Base-by-base conservation (phyloP, 92 coral and sea anemone genomes). In the Zoanthus sansibaricus region DNA sequence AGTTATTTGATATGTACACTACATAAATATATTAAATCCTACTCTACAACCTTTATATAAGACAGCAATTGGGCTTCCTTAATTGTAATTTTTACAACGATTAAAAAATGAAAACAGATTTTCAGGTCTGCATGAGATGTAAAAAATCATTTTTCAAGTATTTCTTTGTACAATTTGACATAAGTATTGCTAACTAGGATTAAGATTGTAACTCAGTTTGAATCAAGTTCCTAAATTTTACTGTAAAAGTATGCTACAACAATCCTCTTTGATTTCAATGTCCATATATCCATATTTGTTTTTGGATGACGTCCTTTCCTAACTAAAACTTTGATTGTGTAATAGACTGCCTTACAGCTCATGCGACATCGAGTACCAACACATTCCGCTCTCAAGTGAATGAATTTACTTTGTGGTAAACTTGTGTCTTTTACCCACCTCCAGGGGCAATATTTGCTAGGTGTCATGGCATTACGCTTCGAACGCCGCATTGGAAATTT, bases 391-490 rank as follows among this genome's bases (percentile, higher is more conserved):
- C 25, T 37, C 20, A 67, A 25, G 0, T 16, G 72, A 30, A 37
- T 71, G 51, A n/a, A 71, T 71, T 18, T 31, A 71, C 18, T 71
- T 71, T 47, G 46, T n/a, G 76, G 52, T 9, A 12, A 71, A 32
- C 52, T 71, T 37, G 76, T 71, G n/a, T 71, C 76, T 71, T 7
- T 71, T 51, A 71, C 76, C 76, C 76, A 71, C 48, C 76, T 71
- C 76, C 76, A 71, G 13, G 76, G 76, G 76, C 76, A 71, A 44
- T 32, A 33, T 32, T 46, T 71, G 76, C 76, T 71, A 15, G 37
- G 15, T 37, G 76, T 33, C 16, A 4, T 71, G 48, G n/a, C 76
- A n/a, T 71, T n/a, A 71, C 76, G 76, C n/a, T 71, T 71, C 20
- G 18, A 31, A 11, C 76, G 76, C 9, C 51, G 76, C 4, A 37